These are phyloP conservation scores for Chlorodrepanis virens DNA, from an alignment of 2,113 vertebrate genomes.

Conservation along the genomic window DNA sequence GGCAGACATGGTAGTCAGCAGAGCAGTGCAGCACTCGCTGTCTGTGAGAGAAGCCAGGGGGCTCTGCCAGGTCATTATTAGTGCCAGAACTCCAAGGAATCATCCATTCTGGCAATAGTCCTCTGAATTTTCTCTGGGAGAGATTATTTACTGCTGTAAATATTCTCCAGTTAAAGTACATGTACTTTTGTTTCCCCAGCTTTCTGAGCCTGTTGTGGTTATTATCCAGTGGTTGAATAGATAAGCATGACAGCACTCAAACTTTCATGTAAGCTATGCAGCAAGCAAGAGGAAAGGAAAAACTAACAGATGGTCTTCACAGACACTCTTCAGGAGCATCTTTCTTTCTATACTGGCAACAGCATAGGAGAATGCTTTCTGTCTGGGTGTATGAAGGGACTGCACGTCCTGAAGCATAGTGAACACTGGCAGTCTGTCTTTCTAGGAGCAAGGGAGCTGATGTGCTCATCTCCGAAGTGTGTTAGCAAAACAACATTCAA, in stretches of 20 bases:
- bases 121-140: background rate
- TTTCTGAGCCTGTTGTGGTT: background rate
- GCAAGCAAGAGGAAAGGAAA: background rate
- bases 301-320: background rate
- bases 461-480: background rate
- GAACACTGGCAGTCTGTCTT: background rate
- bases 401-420: background rate
- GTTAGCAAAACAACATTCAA: background rate
- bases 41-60: background rate
- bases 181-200: background rate
- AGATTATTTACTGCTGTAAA: background rate
- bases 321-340: background rate
- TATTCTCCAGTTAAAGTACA: background rate
- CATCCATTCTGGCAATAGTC: background rate
- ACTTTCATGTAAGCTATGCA: background rate
- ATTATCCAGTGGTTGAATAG: background rate
- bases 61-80: background rate
- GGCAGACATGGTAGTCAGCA: rapidly evolving
- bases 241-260: background rate
- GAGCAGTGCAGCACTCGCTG: background rate
- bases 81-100: background rate
- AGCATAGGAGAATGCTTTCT: background rate
- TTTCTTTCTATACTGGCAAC: background rate
- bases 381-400: background rate
- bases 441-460: background rate